phyloP scores from a whole-genome alignment of 2,888 invertebrate species.

The Galerucella nymphaeae region DNA sequence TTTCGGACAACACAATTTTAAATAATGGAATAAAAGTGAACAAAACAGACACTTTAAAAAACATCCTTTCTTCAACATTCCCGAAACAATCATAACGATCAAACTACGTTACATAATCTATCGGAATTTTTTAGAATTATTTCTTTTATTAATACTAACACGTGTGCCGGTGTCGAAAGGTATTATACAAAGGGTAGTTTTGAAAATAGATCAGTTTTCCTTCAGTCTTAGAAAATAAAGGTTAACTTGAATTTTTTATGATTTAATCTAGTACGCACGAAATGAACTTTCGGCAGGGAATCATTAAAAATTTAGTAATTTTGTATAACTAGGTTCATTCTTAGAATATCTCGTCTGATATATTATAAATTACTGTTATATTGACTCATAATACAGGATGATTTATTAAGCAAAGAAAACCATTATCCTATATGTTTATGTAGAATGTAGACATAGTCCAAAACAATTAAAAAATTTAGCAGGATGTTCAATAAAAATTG shows the following conservation, averaged over 20 bases:
- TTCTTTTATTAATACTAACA: background rate
- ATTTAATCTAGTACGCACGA: constrained; percentile 7
- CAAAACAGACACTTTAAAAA: constrained; percentile 43
- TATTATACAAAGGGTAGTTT: background rate
- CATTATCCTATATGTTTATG: too few species aligned
- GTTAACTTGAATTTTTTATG: constrained; percentile 15
- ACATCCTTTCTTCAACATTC: constrained; percentile 24
- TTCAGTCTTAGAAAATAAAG: background rate
- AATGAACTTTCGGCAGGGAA: background rate
- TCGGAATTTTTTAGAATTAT: background rate
- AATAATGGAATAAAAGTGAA: constrained; percentile 38
- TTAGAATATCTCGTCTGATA: background rate
- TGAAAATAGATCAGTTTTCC: constrained; percentile 1
- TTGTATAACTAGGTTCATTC: background rate
- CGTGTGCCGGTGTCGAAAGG: background rate
- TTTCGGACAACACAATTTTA: constrained; percentile 62
- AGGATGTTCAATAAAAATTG: too few species aligned
- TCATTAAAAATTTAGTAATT: background rate
- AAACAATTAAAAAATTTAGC: too few species aligned
- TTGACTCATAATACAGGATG: too few species aligned
- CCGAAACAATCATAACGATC: background rate
- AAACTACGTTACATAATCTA: background rate
- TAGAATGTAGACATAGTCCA: too few species aligned
- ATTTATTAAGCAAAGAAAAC: too few species aligned
- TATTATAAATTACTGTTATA: too few species aligned